A percentile compares a stretch with the other conserved stretches of the same genome.
Evolutionary conservation across 1,140 invertebrate genomes (phyloP).

Genomic region (Drosophila watanabei): DNA sequence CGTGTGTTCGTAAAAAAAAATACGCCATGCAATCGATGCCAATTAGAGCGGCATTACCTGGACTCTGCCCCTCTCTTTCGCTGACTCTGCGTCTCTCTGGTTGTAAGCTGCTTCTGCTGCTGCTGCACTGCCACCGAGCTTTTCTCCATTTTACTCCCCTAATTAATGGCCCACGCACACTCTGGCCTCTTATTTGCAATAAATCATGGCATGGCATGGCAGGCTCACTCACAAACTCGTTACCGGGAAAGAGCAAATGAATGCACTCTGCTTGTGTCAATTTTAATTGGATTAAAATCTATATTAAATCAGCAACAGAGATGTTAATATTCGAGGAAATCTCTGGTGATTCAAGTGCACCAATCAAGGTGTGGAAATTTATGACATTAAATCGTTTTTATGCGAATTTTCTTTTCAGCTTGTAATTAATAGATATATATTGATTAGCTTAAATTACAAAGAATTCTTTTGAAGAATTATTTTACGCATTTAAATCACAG

Average conservation of each 20-base stretch:
- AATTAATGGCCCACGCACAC: constrained; percentile 18
- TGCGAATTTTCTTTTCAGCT: too few species aligned
- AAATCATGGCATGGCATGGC: constrained; percentile 1
- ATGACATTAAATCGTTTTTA: neutral
- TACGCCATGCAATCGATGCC: constrained; percentile 59
- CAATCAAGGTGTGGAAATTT: neutral
- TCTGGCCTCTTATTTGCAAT: neutral
- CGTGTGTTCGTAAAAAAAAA: constrained; percentile 15
- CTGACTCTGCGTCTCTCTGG: neutral
- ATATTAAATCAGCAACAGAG: neutral
- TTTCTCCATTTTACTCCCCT: neutral
- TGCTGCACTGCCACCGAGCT: neutral
- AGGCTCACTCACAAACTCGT: neutral
- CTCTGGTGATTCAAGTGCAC: neutral
- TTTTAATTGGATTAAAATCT: constrained; percentile 10
- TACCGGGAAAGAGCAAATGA: neutral
- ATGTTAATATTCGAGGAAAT: neutral
- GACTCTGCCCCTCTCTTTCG: too few species aligned
- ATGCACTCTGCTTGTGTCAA: neutral
- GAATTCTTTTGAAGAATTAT: too few species aligned
- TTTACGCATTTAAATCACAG: too few species aligned
- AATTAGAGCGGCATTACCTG: constrained; percentile 53
- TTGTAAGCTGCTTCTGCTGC: constrained; percentile 16
- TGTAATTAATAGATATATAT: too few species aligned
- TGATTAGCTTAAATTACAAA: too few species aligned